These are phyloP conservation scores for Silurus meridionalis DNA, from an alignment of 2,113 vertebrate species.

Conservation along the genomic window DNA sequence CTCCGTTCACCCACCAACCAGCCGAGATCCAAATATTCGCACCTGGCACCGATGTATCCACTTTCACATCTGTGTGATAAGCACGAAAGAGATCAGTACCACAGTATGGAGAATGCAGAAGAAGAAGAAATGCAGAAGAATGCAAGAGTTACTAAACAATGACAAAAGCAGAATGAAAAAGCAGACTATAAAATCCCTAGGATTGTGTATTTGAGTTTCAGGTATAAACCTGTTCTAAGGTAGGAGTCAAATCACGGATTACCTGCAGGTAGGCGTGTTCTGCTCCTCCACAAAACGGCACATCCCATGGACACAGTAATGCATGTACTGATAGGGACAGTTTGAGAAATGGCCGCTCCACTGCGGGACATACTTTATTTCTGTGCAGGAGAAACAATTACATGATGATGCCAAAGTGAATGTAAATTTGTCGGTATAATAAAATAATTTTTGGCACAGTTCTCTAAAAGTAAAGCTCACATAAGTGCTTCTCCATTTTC, in stretches of 20 bases:
- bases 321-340: constrained; percentile 74
- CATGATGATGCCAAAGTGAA: neutral
- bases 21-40: constrained; percentile 76
- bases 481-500: neutral
- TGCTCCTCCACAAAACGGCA: constrained; percentile 78
- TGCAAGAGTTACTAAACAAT: neutral
- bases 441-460: neutral
- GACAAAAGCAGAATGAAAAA: neutral
- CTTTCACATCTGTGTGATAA: constrained; percentile 71
- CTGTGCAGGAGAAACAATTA: constrained; percentile 42
- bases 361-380: constrained; percentile 53
- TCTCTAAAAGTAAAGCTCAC: neutral
- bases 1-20: constrained; percentile 61
- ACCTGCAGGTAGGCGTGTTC: constrained; percentile 77
- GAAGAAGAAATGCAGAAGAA: neutral
- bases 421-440: neutral
- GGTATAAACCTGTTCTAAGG: neutral
- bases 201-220: neutral
- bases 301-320: constrained; percentile 80
- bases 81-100: neutral
- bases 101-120: neutral
- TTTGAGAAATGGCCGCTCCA: constrained; percentile 74
- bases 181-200: neutral
- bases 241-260: constrained; percentile 46
- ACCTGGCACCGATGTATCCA: constrained; percentile 77